A percentile compares a stretch with the other conserved stretches of the same genome.
Evolutionary conservation across 1,140 invertebrate species (phyloP).

Genomic region (Tetramorium parvispinum): DNA sequence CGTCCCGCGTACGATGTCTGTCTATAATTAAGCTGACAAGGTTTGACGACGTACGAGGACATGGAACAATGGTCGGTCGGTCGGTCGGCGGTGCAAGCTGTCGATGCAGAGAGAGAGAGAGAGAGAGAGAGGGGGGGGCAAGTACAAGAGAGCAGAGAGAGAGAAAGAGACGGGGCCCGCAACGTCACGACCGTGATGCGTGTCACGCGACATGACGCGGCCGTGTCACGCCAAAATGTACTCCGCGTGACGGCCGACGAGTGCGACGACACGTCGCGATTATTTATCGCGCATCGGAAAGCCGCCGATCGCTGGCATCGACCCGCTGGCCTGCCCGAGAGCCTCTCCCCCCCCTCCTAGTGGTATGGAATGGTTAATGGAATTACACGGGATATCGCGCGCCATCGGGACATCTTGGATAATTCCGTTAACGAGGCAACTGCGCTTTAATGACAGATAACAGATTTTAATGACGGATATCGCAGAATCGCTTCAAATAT

Average conservation of each 20-base stretch:
- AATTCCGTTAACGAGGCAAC: slow-evolving; percentile 42
- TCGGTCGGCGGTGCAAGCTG: slow-evolving; percentile 27
- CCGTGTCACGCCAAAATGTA: slow-evolving; percentile 64
- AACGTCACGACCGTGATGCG: slow-evolving; percentile 61
- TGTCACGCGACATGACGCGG: slow-evolving; percentile 67
- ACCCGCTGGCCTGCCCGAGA: not conserved
- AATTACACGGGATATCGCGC: slow-evolving; percentile 48
- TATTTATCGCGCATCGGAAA: slow-evolving; percentile 67
- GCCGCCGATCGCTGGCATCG: slow-evolving; percentile 46
- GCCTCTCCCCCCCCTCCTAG: not conserved
- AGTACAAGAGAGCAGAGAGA: not conserved
- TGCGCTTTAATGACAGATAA: slow-evolving; percentile 46
- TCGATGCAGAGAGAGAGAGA: not conserved
- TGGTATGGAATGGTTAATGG: slow-evolving; percentile 37
- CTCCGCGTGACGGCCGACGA: slow-evolving; percentile 37
- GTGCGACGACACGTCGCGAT: slow-evolving; percentile 47
- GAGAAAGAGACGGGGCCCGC: slow-evolving; percentile 13
- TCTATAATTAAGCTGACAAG: slow-evolving; percentile 77
- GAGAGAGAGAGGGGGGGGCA: not conserved
- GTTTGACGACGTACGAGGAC: slow-evolving; percentile 73
- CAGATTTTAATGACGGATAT: slow-evolving; percentile 35
- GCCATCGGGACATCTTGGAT: slow-evolving; percentile 44
- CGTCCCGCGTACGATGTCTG: slow-evolving; percentile 55
- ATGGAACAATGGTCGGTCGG: slow-evolving; percentile 67
- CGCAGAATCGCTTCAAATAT: not conserved